Base-by-base conservation (phyloP, 2,797 vertebrate genomes). In the Fundulus diaphanus region DNA sequence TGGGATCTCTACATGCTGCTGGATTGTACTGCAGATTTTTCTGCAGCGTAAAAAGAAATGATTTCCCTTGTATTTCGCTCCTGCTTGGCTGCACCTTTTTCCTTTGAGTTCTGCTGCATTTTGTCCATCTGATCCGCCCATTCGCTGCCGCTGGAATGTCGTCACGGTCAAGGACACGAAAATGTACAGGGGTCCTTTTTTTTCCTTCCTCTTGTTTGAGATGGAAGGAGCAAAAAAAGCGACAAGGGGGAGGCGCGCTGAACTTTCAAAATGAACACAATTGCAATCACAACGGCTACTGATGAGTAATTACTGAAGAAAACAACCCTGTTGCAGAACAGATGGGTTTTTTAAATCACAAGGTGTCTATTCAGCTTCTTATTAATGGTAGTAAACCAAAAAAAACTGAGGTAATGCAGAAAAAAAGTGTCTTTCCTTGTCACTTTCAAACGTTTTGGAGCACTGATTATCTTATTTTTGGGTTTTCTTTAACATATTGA, bases 401-500 rank as follows among this genome's bases (percentile, higher is more conserved):
- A n/a, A n/a, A 16, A 77, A 78, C 69, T 87, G 92, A 93, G 92
- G 91, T 91, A 92, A 91, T 78, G 90, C 87, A 91, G 89, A 90
- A 92, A 88, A 81, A 81, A 44, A 74, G 79, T 79, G 71, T 46
- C 86, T 89, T 85, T 86, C 78, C 57, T 92, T 84, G 85, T 93
- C 86, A 63, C 85, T 83, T 80, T 79, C 20, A 76, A 35, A 37
- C 54, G 22, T 70, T 63, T 70, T 73, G 20, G 13, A 76, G 42
- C 37, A 35, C 24, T 77, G 56, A n/a, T 15, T 31, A 61, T 69
- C 59, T 72, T 31, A 3, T 37, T 31, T 27, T 74, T 37, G n/a
- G 22, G 54, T 75, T 74, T 85, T 27, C 46, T 78, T 76, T 59
- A 71, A 68, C 57, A 75, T 24, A 73, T 20, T 33, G 46, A 76